Evolutionary conservation across 2,113 vertebrate species (phyloP).

Genomic region (Saccopteryx bilineata): DNA sequence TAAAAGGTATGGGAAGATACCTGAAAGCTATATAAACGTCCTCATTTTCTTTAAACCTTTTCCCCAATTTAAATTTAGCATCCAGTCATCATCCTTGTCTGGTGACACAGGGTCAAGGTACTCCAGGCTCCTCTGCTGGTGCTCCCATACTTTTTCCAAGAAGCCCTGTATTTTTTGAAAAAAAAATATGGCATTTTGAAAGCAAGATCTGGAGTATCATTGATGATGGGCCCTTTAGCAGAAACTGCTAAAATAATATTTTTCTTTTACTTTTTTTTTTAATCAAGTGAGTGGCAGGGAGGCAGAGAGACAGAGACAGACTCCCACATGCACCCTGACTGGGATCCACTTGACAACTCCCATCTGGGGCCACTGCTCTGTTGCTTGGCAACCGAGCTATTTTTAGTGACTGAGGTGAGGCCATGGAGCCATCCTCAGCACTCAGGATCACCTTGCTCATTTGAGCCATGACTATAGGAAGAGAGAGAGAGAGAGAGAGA

Average conservation of each 20-base stretch:
- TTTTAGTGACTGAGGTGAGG: no score
- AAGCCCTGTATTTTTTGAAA: background rate
- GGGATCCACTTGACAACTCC: no score
- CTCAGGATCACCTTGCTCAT: no score
- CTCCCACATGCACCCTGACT: no score
- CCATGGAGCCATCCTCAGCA: no score
- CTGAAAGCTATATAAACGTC: background rate
- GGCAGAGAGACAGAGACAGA: no score
- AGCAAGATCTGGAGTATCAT: background rate
- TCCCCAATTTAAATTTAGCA: background rate
- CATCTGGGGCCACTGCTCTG: no score
- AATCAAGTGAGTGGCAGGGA: no score
- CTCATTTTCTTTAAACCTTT: background rate
- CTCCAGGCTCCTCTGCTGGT: background rate
- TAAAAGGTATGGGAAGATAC: background rate
- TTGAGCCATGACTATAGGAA: no score
- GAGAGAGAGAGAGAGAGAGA: no score
- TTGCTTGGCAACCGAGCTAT: no score
- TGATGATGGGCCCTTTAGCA: background rate
- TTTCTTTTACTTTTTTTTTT: background rate
- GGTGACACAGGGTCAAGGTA: background rate
- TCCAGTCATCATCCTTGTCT: background rate
- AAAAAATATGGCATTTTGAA: slow-evolving; percentile 13
- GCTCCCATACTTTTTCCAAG: background rate
- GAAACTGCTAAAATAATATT: background rate